These are phyloP conservation scores for Podiceps cristatus DNA, from an alignment of 2,113 vertebrate genomes.

Conservation along the genomic window DNA sequence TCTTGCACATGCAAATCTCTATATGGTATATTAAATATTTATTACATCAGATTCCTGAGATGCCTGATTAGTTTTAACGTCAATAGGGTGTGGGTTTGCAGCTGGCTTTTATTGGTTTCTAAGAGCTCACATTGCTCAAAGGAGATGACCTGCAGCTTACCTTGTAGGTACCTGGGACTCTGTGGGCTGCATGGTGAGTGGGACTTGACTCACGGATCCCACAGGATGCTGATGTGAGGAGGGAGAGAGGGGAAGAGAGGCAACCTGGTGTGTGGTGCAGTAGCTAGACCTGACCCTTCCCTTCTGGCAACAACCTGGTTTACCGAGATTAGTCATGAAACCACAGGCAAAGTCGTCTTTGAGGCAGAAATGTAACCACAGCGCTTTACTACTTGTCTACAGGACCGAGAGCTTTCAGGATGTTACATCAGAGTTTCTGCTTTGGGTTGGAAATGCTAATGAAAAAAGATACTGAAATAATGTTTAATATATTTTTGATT, in stretches of 20 bases:
- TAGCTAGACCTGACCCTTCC: accelerated
- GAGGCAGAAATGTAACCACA: background rate
- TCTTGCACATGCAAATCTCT: background rate
- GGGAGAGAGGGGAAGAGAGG: background rate
- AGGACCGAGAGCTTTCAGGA: background rate
- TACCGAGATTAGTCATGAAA: background rate
- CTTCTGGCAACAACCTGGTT: background rate
- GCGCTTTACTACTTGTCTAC: background rate
- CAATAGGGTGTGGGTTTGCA: background rate
- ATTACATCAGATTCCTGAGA: background rate
- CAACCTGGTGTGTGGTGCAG: background rate
- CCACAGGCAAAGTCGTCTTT: background rate
- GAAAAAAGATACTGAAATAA: background rate
- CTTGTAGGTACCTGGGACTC: background rate
- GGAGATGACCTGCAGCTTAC: background rate
- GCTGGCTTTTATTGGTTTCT: background rate
- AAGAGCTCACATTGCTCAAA: background rate
- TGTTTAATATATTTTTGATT: conserved; percentile 45
- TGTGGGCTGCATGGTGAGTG: background rate
- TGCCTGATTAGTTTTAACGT: background rate
- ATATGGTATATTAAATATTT: background rate
- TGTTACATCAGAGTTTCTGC: background rate
- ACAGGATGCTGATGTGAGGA: background rate
- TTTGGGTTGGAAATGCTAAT: background rate
- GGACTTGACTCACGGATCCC: background rate